Conservation (phyloP, 2,113 vertebrate species). For the Cnemophilus loriae region DNA sequence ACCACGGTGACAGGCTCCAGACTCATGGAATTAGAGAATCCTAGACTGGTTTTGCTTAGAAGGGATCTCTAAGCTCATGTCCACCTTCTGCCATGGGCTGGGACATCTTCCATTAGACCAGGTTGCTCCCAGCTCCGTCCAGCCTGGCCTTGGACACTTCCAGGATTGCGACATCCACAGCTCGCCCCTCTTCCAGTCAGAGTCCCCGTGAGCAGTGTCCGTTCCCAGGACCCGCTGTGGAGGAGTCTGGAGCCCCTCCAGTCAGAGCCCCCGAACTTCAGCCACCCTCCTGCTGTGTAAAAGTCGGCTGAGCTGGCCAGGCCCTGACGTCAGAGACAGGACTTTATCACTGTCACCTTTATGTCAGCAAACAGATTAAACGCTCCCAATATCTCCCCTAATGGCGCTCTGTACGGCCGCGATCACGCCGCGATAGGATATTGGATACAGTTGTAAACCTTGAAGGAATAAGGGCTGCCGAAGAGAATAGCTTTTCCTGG, state of each 20-base stretch:
- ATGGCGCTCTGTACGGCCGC: slow-evolving; percentile 79
- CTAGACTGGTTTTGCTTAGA: background rate
- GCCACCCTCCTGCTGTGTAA: background rate
- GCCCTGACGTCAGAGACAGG: slow-evolving; percentile 68
- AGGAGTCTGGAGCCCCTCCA: background rate
- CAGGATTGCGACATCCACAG: accelerated
- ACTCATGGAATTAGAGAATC: no score
- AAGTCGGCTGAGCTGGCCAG: slow-evolving; percentile 30
- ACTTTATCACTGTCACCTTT: slow-evolving; percentile 88
- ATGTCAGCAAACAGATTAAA: slow-evolving; percentile 80
- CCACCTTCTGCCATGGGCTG: background rate
- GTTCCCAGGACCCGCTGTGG: accelerated
- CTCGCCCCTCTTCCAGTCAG: no score
- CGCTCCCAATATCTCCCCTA: slow-evolving; percentile 75
- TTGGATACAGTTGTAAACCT: slow-evolving; percentile 90
- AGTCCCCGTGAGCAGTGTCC: accelerated
- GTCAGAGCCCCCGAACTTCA: background rate
- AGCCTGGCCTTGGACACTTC: background rate
- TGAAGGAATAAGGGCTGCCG: slow-evolving; percentile 80
- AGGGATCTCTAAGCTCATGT: background rate
- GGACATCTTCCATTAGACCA: accelerated
- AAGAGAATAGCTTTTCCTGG: slow-evolving; percentile 84
- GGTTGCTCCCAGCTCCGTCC: background rate
- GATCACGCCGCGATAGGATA: slow-evolving; percentile 88
- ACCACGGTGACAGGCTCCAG: accelerated